Conservation (phyloP, 2,888 invertebrate genomes). For the Amphipyra tragopoginis region DNA sequence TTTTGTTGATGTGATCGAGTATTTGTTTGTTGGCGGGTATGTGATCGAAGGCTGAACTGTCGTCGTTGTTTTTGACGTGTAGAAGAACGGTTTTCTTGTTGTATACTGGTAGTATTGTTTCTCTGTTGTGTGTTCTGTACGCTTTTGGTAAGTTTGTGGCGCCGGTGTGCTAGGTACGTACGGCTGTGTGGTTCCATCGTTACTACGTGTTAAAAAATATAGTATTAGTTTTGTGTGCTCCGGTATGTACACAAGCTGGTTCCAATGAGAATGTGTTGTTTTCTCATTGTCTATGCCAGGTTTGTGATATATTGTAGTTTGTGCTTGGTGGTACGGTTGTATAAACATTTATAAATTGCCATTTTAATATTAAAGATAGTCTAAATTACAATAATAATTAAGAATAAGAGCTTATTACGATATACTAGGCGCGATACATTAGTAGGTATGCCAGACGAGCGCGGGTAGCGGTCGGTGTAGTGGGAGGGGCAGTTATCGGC, state of each 20-base stretch:
- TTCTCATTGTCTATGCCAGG: conserved; percentile 72
- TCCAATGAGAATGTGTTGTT: conserved; percentile 70
- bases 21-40: conserved; percentile 78
- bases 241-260: conserved; percentile 75
- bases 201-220: conserved; percentile 74
- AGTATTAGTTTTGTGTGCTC: conserved; percentile 73
- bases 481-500: too few species aligned
- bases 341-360: conserved; percentile 32
- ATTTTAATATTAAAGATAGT: neutral
- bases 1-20: conserved; percentile 86
- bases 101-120: conserved; percentile 71
- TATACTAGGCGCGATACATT: too few species aligned
- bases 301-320: conserved; percentile 64
- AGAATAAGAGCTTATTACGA: conserved; percentile 7
- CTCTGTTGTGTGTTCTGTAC: conserved; percentile 65
- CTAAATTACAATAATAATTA: neutral
- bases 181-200: conserved; percentile 85
- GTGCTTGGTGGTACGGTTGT: conserved; percentile 33
- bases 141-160: conserved; percentile 68
- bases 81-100: conserved; percentile 69
- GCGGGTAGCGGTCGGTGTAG: too few species aligned
- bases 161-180: conserved; percentile 81
- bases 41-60: conserved; percentile 58
- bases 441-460: too few species aligned
- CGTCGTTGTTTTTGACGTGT: conserved; percentile 72